Percentiles rank a stretch among this genome's conserved stretches.
Conservation (phyloP, 2,113 vertebrate species). For the Herpailurus yagouaroundi region DNA sequence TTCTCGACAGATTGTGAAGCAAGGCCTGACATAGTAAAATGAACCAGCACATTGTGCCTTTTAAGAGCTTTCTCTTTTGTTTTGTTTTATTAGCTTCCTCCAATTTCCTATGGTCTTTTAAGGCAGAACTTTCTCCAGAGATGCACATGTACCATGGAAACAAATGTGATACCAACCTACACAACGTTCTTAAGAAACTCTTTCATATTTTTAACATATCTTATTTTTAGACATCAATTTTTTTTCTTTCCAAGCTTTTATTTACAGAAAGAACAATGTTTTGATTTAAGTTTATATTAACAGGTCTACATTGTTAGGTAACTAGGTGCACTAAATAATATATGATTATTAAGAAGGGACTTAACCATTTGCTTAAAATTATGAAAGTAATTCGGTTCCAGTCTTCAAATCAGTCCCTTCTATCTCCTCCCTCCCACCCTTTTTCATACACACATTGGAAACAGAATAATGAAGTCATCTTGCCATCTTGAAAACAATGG, state of each 20-base stretch:
- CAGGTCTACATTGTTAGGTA: neutral
- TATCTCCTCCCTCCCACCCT: neutral
- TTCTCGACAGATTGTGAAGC: constrained; percentile 70
- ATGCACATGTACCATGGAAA: neutral
- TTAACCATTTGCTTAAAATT: neutral
- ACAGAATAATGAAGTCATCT: neutral
- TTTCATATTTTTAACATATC: constrained; percentile 36
- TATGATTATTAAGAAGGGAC: neutral
- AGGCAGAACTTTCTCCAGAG: constrained; percentile 2
- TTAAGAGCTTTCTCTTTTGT: neutral
- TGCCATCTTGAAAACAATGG: neutral
- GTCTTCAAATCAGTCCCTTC: neutral
- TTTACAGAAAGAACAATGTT: neutral
- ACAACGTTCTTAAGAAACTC: neutral
- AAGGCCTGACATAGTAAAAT: constrained; percentile 31
- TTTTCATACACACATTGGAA: neutral
- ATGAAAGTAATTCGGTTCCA: neutral
- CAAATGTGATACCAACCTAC: neutral
- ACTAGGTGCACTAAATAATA: neutral
- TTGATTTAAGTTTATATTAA: neutral
- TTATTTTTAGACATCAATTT: neutral
- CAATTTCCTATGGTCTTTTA: constrained; percentile 1
- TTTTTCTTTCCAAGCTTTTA: neutral
- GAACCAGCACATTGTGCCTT: neutral
- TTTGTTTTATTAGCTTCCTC: neutral